A percentile compares a stretch with the other conserved stretches of the same genome.
Conservation (phyloP, 2,797 vertebrate genomes). For the Cossypha polioptera region DNA sequence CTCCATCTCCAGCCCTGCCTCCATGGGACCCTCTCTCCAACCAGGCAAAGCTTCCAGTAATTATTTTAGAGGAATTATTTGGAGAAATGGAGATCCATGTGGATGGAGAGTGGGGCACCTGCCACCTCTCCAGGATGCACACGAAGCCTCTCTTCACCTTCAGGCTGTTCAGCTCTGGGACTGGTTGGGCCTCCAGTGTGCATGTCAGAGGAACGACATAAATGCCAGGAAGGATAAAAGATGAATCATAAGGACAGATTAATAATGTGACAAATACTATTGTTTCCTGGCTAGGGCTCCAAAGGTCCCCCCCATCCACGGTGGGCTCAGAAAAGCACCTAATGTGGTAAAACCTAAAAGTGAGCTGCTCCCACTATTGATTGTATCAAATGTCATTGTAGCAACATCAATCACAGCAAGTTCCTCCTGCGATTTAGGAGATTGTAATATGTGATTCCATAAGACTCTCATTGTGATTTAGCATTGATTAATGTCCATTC, state of each 20-base stretch:
- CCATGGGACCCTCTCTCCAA: background rate
- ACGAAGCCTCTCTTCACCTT: background rate
- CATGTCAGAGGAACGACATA: background rate
- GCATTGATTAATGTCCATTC: constrained; percentile 47
- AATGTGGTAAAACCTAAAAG: background rate
- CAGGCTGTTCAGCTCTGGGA: background rate
- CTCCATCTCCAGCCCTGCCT: background rate
- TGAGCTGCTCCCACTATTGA: background rate
- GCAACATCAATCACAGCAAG: background rate
- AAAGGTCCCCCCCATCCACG: background rate
- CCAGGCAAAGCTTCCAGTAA: background rate
- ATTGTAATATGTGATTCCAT: constrained; percentile 44
- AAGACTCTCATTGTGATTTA: constrained; percentile 57
- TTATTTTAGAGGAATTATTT: background rate
- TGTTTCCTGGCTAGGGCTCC: background rate
- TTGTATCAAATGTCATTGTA: background rate
- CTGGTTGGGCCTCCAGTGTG: background rate
- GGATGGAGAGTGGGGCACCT: background rate
- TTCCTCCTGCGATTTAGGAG: constrained; percentile 9
- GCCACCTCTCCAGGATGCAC: background rate
- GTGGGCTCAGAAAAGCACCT: background rate
- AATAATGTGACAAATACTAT: background rate
- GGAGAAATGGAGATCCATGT: background rate
- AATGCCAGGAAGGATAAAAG: background rate
- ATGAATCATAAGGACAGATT: background rate